These are phyloP conservation scores for Arctia plantaginis DNA, from an alignment of 2,888 invertebrate genomes.

Conservation along the genomic window DNA sequence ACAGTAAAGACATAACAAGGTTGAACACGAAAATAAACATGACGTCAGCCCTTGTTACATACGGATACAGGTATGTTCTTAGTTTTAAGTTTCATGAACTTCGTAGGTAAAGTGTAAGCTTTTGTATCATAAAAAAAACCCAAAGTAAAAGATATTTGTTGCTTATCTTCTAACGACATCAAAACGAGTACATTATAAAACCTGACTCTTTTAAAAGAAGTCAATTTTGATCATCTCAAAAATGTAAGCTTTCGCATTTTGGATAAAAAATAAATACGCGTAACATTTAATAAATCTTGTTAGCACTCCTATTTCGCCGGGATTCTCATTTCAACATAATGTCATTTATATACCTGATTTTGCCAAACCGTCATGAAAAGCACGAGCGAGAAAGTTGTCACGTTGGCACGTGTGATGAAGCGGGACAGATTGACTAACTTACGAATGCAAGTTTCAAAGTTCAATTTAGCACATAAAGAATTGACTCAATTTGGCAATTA, in stretches of 20 bases:
- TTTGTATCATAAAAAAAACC: too few species aligned
- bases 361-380: constrained; percentile 72
- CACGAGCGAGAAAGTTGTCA: constrained; percentile 66
- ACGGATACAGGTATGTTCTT: background rate
- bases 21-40: background rate
- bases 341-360: constrained; percentile 71
- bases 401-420: constrained; percentile 60
- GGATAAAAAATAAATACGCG: constrained; percentile 23
- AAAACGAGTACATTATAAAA: background rate
- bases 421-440: constrained; percentile 57
- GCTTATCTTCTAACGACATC: background rate
- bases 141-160: background rate
- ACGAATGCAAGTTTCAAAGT: constrained; percentile 59
- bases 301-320: constrained; percentile 35
- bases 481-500: constrained; percentile 35
- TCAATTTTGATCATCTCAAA: constrained; percentile 24
- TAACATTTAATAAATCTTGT: constrained; percentile 39
- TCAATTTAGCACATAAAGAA: constrained; percentile 47
- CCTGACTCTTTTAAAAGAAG: constrained; percentile 16
- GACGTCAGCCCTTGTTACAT: background rate
- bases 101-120: background rate
- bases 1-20: background rate
- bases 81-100: constrained; percentile 18
- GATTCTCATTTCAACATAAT: constrained; percentile 52
- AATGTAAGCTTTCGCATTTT: constrained; percentile 14